Base-by-base conservation (phyloP, 64 coral and sea anemone species). In the Actinia tenebrosa region DNA sequence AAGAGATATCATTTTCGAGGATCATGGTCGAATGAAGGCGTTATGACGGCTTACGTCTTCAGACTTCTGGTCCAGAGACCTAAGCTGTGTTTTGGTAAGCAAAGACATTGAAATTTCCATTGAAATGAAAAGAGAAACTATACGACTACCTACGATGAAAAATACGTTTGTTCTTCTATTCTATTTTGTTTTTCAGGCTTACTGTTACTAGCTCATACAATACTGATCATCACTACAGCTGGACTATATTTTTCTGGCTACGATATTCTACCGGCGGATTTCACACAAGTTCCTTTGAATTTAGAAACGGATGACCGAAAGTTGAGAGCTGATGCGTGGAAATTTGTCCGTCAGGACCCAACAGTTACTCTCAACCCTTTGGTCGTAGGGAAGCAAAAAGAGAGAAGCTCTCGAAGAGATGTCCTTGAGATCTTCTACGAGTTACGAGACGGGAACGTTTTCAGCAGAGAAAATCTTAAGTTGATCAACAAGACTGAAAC, bases 301-400 rank as follows among this genome's bases (percentile, higher is more conserved):
- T 84, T 98, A 16, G 92, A 98, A 80, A 56, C 91, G 44, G 96
- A 98, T 88, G 87, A 82, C 44, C 92, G 89, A 68, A 98, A 98
- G 80, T 88, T 98, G 42, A 80, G 93, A 30, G 89, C 90, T 59
- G 96, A 98, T 86, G 96, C 96, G 10, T 98, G 96, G 96, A 90
- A 90, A 37, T 91, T 95, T 69, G 96, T 89, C 11, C 92, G 88
- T 30, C 87, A 92, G 53, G 96, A 98, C 85, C 80, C 88, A 14
- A 84, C 86, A 23, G 88, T 84, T 54, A 98, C 86, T 14, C 69
- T 94, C 45, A 98, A 94, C 45, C 93, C 96, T 1, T 87, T 89
- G 26, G 64, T 91, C 30, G 90, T 94, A 10, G 89, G 90, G 30
- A 84, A 72, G 26, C 96, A 98, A 44, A 79, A 44, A 56, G 96